Evolutionary conservation across 2,888 invertebrate species (phyloP), one percentile per base, ranked within the genome.

Genomic region (Cremastinae sp.): DNA sequence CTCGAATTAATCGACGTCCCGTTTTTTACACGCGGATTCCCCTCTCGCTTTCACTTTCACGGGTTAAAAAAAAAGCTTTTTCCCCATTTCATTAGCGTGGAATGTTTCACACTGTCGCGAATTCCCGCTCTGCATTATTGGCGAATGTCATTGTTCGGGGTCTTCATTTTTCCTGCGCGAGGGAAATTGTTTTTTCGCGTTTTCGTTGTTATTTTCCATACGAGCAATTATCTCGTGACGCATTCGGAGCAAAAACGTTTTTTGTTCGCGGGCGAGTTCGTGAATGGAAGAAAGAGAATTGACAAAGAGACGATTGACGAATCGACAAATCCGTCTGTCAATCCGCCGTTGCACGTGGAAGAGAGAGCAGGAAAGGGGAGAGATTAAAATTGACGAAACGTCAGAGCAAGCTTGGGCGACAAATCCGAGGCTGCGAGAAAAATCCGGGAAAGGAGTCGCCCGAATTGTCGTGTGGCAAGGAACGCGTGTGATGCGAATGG

Each of bases 401-500:
- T 35, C 47, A 18, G 35, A 37, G n/a, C 47, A 28, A 49, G 49
- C 18, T 62, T 39, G 35, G 4, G 20, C 37, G 58, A 70, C 49
- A 41, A 55, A 16, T 47, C 65, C 59, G 49, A 10, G 10, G 37
- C 28, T 12, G 62, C 35, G 22, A 1, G 59, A 47, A 59, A 20
- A 45, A 28, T 58, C 28, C 12, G 51, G 22, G 37, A 69, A 64
- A 59, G 53, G 69, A 45, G 55, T 75, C 65, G 58, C 71, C 69
- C 69, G 78, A 70, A 77, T 80, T 79, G 56, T 62, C 56, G 45
- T 47, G 74, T 47, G 56, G 73, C 37, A 66, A 39, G 28, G 61
- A 68, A 73, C 66, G 66, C 70, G 70, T 28, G 28, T 59, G 78
- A 77, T 56, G 51, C 73, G 69, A 72, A 78, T 78, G 79, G 81